These are phyloP conservation scores for Anorthoa munda DNA, from an alignment of 2,888 invertebrate genomes.

Conservation along the genomic window DNA sequence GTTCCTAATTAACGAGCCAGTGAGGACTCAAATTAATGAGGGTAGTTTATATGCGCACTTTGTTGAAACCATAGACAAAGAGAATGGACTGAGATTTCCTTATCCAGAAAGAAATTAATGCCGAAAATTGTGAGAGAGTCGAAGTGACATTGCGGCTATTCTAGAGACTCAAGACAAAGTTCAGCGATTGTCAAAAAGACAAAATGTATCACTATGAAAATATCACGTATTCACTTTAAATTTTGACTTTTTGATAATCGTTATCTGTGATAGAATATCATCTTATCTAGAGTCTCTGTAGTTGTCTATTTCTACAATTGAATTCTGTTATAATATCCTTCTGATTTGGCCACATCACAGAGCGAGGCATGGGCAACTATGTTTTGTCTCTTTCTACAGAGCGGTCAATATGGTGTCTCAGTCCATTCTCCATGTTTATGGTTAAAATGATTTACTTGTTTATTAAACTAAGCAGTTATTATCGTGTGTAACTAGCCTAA, in stretches of 20 bases:
- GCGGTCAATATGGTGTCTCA: background rate
- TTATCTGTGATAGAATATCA: no score
- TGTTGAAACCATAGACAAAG: slow-evolving; percentile 20
- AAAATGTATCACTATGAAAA: no score
- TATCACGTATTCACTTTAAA: no score
- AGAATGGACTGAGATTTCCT: background rate
- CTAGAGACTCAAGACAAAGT: no score
- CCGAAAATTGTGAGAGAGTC: no score
- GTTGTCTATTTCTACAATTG: no score
- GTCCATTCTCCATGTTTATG: background rate
- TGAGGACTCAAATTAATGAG: slow-evolving; percentile 64
- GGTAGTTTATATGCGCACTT: slow-evolving; percentile 57
- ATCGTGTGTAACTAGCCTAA: slow-evolving; percentile 38
- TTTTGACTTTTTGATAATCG: no score
- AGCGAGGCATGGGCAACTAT: background rate
- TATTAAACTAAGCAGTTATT: slow-evolving; percentile 47
- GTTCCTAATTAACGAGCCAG: slow-evolving; percentile 61
- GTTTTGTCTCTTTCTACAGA: background rate
- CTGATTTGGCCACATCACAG: no score
- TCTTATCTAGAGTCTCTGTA: no score
- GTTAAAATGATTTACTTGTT: slow-evolving; percentile 59
- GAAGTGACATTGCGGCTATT: no score
- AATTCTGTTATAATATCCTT: no score
- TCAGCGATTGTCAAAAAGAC: no score
- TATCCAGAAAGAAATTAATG: background rate